Conservation (phyloP, 1,140 invertebrate genomes). For the Hycleus cichorii region DNA sequence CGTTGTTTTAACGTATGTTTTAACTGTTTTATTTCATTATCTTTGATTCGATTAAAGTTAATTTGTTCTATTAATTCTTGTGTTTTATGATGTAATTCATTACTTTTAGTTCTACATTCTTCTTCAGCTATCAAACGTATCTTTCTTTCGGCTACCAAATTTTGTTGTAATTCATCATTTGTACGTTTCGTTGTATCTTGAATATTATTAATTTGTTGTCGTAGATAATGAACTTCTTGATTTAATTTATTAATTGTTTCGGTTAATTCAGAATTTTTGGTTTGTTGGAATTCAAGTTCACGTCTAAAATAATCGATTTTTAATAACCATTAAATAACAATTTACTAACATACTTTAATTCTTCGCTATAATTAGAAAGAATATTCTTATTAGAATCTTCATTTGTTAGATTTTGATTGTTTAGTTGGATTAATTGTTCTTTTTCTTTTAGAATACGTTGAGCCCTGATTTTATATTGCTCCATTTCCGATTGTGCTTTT, state of each 20-base stretch:
- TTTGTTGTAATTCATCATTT: conserved; percentile 45
- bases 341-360: conserved; percentile 28
- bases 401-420: conserved; percentile 22
- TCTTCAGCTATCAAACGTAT: conserved; percentile 51
- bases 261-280: conserved; percentile 52
- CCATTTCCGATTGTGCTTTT: conserved; percentile 53
- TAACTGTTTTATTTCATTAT: conserved; percentile 22
- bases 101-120: conserved; percentile 47
- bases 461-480: conserved; percentile 64
- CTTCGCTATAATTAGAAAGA: conserved; percentile 29
- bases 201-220: conserved; percentile 33
- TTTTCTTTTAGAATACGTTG: conserved; percentile 70
- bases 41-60: conserved; percentile 14
- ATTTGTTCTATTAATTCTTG: conserved; percentile 45
- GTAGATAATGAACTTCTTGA: conserved; percentile 46
- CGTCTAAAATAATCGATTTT: conserved; percentile 35
- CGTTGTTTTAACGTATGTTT: conserved; percentile 18
- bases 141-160: conserved; percentile 47
- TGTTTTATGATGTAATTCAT: conserved; percentile 48
- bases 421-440: conserved; percentile 57
- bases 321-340: too few species aligned
- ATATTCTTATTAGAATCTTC: conserved; percentile 15
- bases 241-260: conserved; percentile 48
- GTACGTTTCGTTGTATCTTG: conserved; percentile 28
- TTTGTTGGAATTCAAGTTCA: conserved; percentile 54